Evolutionary conservation across 2,888 invertebrate species (phyloP).

Genomic region (Parelbella ahira): DNA sequence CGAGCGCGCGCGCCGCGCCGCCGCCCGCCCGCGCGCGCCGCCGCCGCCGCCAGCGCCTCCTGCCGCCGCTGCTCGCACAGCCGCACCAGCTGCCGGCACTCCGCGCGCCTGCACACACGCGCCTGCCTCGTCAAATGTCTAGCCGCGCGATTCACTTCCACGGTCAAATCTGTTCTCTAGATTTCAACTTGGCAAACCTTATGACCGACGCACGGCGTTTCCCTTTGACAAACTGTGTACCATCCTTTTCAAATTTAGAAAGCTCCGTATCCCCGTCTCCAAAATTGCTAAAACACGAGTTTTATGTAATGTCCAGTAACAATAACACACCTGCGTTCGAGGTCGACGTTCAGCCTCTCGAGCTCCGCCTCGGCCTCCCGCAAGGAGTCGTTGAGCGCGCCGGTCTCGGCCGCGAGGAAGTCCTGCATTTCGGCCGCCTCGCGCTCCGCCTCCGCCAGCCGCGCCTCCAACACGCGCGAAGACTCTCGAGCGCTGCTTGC

Average conservation of each 20-base stretch:
- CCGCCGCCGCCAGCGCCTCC: conserved; percentile 77
- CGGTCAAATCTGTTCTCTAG: too few species aligned
- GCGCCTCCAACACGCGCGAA: conserved; percentile 84
- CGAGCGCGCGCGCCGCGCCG: conserved; percentile 66
- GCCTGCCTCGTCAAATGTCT: neutral
- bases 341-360: conserved; percentile 52
- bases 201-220: too few species aligned
- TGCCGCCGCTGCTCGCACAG: conserved; percentile 90
- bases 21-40: conserved; percentile 73
- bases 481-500: conserved; percentile 84
- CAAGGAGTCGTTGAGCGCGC: conserved; percentile 88
- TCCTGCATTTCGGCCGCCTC: conserved; percentile 93
- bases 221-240: too few species aligned
- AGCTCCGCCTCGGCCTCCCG: conserved; percentile 87
- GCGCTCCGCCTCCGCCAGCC: conserved; percentile 88
- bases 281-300: too few species aligned
- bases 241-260: too few species aligned
- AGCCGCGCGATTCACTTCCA: too few species aligned
- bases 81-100: conserved; percentile 88
- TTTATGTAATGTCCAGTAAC: too few species aligned
- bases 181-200: too few species aligned
- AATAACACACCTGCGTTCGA: conserved; percentile 70
- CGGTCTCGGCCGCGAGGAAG: conserved; percentile 92
- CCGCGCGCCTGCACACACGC: conserved; percentile 81
- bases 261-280: too few species aligned